Evolutionary conservation across 2,113 vertebrate genomes (phyloP), one percentile per base, ranked within the genome.

Genomic region (Pseudorectes ferrugineus): DNA sequence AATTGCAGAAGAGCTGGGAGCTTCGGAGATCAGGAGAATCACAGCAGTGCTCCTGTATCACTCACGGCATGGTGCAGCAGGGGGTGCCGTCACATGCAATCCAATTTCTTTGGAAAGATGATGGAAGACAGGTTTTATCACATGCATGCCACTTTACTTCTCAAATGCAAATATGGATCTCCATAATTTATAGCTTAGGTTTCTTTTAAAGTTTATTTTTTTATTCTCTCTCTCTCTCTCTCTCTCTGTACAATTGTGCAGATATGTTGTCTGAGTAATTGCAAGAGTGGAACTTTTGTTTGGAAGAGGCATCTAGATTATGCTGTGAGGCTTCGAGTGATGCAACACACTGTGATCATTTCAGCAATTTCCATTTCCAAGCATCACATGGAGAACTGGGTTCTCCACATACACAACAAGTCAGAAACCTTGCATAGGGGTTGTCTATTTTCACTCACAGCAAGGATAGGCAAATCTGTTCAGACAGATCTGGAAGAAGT

Each of bases 101-200:
- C 23, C 49, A n/a, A 40, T 81, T 95, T 78, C 40, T 92, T 73
- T 59, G 58, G 46, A 55, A 92, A 78, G 55, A 83, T 52, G 63
- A 66, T 0, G 11, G 77, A 88, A 93, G 79, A 71, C 40, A 74
- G 35, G 28, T 61, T 95, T 91, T 80, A 70, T 76, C 49, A 81
- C 49, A 78, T 0, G 0, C 55, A 29, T 31, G 24, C 17, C 3
- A 3, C 29, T 94, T 57, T 61, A 36, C 36, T 85, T 92, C 94
- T 95, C 52, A 93, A 93, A 96, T 88, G 92, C 59, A 95, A 92
- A 96, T 88, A n/a, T 35, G 16, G 24, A 68, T 84, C 61, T 92
- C 74, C 77, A 91, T 89, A 83, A 85, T 94, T 93, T 91, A 89
- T 54, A 85, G 38, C 35, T 92, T 89, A 67, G 12, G 1, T 7